Evolutionary conservation across 2,888 invertebrate species (phyloP).

Genomic region (Harpagoxenus sublaevis): DNA sequence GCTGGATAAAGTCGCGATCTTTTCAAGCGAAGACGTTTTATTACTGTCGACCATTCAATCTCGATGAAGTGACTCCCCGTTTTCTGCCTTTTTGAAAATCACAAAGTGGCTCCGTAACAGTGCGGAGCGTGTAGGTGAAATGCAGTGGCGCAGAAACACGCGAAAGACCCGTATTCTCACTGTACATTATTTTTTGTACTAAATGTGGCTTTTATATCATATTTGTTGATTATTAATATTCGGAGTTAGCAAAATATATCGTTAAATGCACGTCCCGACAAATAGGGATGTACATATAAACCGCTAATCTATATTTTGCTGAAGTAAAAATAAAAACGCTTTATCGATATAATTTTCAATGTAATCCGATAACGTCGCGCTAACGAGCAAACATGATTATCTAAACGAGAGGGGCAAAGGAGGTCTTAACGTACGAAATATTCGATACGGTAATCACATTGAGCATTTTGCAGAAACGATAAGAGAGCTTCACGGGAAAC

Average conservation of each 20-base stretch:
- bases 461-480: conserved; percentile 41
- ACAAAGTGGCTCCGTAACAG: conserved; percentile 72
- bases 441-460: conserved; percentile 18
- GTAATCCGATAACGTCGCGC: conserved; percentile 19
- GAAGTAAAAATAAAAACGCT: conserved; percentile 6
- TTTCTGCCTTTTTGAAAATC: conserved; percentile 76
- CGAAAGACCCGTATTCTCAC: not conserved
- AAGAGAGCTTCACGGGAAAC: conserved; percentile 58
- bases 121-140: conserved; percentile 49
- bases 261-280: not conserved
- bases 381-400: conserved; percentile 32
- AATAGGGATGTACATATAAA: not conserved
- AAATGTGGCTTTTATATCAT: conserved; percentile 13
- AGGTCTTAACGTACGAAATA: conserved; percentile 20
- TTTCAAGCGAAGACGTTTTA: conserved; percentile 66
- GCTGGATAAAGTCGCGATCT: conserved; percentile 69
- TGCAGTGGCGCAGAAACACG: conserved; percentile 27
- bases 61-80: conserved; percentile 68
- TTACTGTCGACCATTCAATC: conserved; percentile 74
- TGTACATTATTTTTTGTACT: not conserved
- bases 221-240: conserved; percentile 1
- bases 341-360: conserved; percentile 29
- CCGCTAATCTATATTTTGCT: not conserved
- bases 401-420: conserved; percentile 14
- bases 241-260: not conserved